These are phyloP conservation scores for Orchesellides sinensis DNA, from an alignment of 2,888 invertebrate species.

Conservation along the genomic window DNA sequence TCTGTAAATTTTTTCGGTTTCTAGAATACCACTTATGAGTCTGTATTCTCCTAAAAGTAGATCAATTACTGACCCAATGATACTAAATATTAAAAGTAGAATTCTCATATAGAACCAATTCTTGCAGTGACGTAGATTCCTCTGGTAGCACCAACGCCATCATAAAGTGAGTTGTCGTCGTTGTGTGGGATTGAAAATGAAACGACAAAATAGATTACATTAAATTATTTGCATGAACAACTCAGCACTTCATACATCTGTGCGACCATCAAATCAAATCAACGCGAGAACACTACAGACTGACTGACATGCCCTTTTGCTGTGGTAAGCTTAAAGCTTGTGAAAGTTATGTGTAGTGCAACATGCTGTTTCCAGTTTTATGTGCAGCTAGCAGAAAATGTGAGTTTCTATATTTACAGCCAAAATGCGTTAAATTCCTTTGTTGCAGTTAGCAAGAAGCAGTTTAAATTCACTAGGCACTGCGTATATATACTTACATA, in stretches of 20 bases:
- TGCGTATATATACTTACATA: too few relatives aligned
- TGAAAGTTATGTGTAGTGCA: too few relatives aligned
- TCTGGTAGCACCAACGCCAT: constrained; percentile 8
- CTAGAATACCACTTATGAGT: constrained; percentile 54
- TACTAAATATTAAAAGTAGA: constrained; percentile 50
- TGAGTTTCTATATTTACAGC: too few relatives aligned
- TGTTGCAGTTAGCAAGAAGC: too few relatives aligned
- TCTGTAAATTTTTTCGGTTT: constrained; percentile 60
- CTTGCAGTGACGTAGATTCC: constrained; percentile 64
- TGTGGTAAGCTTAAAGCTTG: too few relatives aligned
- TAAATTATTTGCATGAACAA: constrained; percentile 32
- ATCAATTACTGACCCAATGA: constrained; percentile 60
- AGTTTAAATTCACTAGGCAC: too few relatives aligned
- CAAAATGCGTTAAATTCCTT: too few relatives aligned
- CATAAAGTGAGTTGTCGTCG: not conserved
- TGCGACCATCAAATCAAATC: not conserved
- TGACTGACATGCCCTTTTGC: too few relatives aligned
- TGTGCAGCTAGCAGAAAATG: too few relatives aligned
- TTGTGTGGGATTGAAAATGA: constrained; percentile 38
- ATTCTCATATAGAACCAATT: constrained; percentile 59
- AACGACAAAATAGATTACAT: constrained; percentile 41
- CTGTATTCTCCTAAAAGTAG: constrained; percentile 51
- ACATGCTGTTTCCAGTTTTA: too few relatives aligned
- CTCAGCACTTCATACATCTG: constrained; percentile 6
- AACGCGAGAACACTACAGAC: too few relatives aligned